Base-by-base conservation (phyloP, 2,888 invertebrate genomes). In the Thymelicus lineola region DNA sequence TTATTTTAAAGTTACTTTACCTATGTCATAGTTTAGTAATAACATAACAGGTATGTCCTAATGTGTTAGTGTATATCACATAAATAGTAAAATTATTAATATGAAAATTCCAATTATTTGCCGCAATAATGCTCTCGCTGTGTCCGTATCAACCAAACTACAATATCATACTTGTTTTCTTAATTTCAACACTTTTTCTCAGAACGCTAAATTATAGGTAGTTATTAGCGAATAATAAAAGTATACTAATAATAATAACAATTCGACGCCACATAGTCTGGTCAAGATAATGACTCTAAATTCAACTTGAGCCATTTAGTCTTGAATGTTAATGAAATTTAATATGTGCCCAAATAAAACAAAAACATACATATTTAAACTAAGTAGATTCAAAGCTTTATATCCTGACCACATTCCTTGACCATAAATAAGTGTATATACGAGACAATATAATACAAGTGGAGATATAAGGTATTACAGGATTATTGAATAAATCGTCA, bases 401-500 rank as follows among this genome's bases (percentile, higher is more conserved):
- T 64, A 42, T 64, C n/a, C 42, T 35, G 15, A 64, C 7, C 15
- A 42, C 38, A 64, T 36, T 64, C 63, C 38, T 48, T 5, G 53
- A 28, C 53, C 35, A 61, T 61, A 53, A 61, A 61, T 67, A 60
- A 9, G 12, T 6, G 62, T 17, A 62, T 15, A 36, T 36, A 53
- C 36, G 38, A 17, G 45, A 46, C 6, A 57, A 38, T 35, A 55
- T 75, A 79, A 81, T 81, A 78, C 78, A 80, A 79, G 73, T 76
- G 75, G 80, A 83, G 78, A 81, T 79, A 80, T 68, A 66, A 78
- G 73, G 79, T 77, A 80, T 79, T 76, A 79, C 75, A 74, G 74
- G 76, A 80, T 82, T 80, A 86, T 87, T 86, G 84, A 84, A 87
- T 86, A 82, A 77, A 77, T 76, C 71, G 64, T 70, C 72, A 76